Base-by-base conservation (phyloP, 1,140 invertebrate genomes). In the Dreissena rostriformis region DNA sequence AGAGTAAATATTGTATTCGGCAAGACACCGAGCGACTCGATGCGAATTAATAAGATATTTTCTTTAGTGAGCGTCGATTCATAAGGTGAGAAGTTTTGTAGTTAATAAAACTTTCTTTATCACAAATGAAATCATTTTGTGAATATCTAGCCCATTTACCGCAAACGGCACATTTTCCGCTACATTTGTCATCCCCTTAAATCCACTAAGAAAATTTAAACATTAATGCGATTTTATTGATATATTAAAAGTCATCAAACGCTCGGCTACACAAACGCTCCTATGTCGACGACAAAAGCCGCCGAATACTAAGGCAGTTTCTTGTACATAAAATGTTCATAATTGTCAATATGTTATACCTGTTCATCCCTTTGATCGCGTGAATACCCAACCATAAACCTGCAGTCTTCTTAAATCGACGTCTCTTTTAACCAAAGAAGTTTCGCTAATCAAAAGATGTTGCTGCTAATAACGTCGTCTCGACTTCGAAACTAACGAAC, bases 191-290 rank as follows among this genome's bases (percentile, higher is more conserved):
- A 19, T 24, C 57, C 17, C 57, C 12, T 19, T 24, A 61, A 61
- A 61, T 61, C 57, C 57, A 61, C 57, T 61, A 61, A 61, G 57
- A 61, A 68, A 68, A 68, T 68, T 68, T 7, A 68, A 68, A 68
- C 67, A 68, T 68, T 68, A 68, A 68, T 68, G 29, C 15, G 67
- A 39, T 26, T 68, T 68, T 68, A 68, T 68, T 22, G 67, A 26
- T 39, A 17, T 28, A 15, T 68, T 68, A 39, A 68, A 68, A 68
- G 24, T 28, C 19, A 68, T 68, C 67, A 68, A 68, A 68, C 17
- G 29, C 57, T 61, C 12, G 57, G 22, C 57, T 61, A 6, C 2
- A 19, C 57, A n/a, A 24, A n/a, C 57, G 57, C 57, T 61, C 57
- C 57, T 17, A 22, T 19, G 15, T 68, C 8, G 17, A 19, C 10